A percentile compares a stretch with the other conserved stretches of the same genome.
Evolutionary conservation across 2,797 vertebrate species (phyloP).

Genomic region (Novumbra hubbsi): DNA sequence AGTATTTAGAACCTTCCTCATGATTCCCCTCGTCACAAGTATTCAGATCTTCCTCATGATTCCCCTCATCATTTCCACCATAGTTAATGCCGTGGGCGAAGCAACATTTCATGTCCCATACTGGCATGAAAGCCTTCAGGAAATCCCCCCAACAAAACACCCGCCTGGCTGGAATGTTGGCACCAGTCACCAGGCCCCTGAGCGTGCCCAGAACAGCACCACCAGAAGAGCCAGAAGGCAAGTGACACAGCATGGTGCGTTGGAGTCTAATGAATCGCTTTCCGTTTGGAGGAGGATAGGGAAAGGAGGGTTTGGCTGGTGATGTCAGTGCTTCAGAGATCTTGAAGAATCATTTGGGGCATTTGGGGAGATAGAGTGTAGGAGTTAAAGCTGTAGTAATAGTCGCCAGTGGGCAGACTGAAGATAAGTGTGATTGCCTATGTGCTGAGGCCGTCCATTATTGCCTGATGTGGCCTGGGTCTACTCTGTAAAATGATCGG

Average conservation of each 20-base stretch:
- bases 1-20: no score
- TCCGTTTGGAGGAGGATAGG: slow-evolving; percentile 10
- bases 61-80: slow-evolving; percentile 47
- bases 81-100: slow-evolving; percentile 52
- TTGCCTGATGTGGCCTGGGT: slow-evolving; percentile 46
- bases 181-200: slow-evolving; percentile 44
- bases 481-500: slow-evolving; percentile 44
- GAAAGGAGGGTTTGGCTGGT: slow-evolving; percentile 36
- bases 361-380: slow-evolving; percentile 40
- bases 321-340: no score
- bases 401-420: slow-evolving; percentile 65
- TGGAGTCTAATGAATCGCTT: slow-evolving; percentile 23
- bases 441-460: slow-evolving; percentile 49
- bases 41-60: no score
- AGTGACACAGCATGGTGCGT: slow-evolving; percentile 59
- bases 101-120: slow-evolving; percentile 43
- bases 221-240: slow-evolving; percentile 22
- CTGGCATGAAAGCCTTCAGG: slow-evolving; percentile 65
- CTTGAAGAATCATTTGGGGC: no score
- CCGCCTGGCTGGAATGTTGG: slow-evolving; percentile 70
- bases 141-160: slow-evolving; percentile 73
- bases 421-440: slow-evolving; percentile 57
- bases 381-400: slow-evolving; percentile 48
- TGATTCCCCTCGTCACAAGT: no score
- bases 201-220: slow-evolving; percentile 35